Evolutionary conservation across 2,888 invertebrate species (phyloP), one percentile per base, ranked within the genome.

Genomic region (Cotesia congregata): DNA sequence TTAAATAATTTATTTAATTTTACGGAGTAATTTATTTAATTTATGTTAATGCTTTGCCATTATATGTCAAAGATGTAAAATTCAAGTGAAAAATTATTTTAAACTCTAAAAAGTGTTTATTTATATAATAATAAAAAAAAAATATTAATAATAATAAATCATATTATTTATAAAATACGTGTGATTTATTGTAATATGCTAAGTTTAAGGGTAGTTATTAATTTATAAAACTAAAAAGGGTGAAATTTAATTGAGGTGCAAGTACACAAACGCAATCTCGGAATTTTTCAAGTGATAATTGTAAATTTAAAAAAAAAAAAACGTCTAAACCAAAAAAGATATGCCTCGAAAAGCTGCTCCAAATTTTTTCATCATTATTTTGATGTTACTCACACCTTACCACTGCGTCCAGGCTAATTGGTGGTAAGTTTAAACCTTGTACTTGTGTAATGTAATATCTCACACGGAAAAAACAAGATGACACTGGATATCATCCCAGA

Each of bases 341-440:
- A 72, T 62, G 72, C 30, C 38, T 68, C 15, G 9, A 61, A 67
- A 76, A 62, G 62, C 62, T 61, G 62, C 39, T 61, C 60, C 20
- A 30, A 73, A 73, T 40, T 75, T 84, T 72, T 69, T 82, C 72
- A 75, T 83, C 75, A 80, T 82, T 69, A 78, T 85, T 80, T 79
- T 84, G 78, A 81, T 83, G 79, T 76, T 84, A 67, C 74, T 86
- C 82, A 85, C 84, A 78, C 84, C 85, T 81, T 85, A 84, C 78
- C 85, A 86, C 80, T 85, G 87, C 77, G 88, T 83, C 72, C 83
- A 85, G 75, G 89, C 89, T 67, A 89, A 89, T 83, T 89, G 89
- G 89, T 89, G 89, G 89, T 89, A 83, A 89, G 89, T 86, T 69
- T 20, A 6, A 69, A 9, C 65, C 7, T 12, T 41, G 40, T 69